These are phyloP conservation scores for Pterocles burchelli DNA, from an alignment of 2,113 vertebrate species.

Conservation along the genomic window DNA sequence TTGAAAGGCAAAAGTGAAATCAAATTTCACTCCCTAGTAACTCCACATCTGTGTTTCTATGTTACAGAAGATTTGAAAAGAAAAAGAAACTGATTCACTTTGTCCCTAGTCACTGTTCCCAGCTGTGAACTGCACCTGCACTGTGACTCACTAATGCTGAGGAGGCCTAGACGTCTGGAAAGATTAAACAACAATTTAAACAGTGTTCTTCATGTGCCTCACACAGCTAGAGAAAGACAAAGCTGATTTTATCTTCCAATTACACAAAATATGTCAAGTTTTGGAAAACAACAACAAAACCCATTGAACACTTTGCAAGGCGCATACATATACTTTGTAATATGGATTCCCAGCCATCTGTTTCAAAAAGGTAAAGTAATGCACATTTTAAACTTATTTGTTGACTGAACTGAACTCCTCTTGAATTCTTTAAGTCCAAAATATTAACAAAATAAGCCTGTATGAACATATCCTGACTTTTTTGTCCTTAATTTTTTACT, in stretches of 20 bases:
- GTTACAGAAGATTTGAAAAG: conserved; percentile 39
- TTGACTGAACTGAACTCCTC: background rate
- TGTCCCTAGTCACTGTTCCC: conserved; percentile 67
- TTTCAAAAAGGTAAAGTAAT: background rate
- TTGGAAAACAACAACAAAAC: background rate
- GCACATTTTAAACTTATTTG: background rate
- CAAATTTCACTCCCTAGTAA: conserved; percentile 48
- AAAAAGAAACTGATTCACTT: conserved; percentile 67
- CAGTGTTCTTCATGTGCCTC: conserved; percentile 31
- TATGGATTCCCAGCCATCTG: background rate
- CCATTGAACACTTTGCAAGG: background rate
- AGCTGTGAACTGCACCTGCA: conserved; percentile 81
- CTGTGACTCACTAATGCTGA: conserved; percentile 40
- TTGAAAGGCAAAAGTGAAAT: conserved; percentile 43
- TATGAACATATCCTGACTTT: background rate
- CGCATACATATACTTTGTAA: background rate
- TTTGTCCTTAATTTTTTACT: background rate
- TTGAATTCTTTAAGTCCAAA: background rate
- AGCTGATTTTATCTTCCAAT: conserved; percentile 29
- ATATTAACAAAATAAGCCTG: background rate
- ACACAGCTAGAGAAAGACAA: background rate
- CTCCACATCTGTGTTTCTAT: conserved; percentile 52
- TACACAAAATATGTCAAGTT: background rate
- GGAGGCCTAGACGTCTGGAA: conserved; percentile 1
- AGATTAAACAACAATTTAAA: conserved; percentile 30